These are phyloP conservation scores for Himalopsyche kuldschensis DNA, from an alignment of 2,888 invertebrate genomes.

Conservation along the genomic window DNA sequence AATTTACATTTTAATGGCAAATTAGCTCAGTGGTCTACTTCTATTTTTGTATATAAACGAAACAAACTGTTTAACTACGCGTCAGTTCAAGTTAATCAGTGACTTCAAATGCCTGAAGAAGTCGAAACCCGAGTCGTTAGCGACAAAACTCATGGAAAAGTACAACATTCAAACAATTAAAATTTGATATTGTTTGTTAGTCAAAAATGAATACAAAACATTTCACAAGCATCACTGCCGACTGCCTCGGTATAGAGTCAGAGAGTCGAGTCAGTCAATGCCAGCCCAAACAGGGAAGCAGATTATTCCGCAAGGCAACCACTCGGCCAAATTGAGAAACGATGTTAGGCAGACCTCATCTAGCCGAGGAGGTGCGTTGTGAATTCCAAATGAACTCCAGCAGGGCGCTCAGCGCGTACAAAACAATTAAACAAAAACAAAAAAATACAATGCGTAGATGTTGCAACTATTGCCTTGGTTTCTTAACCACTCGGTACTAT, in stretches of 20 bases:
- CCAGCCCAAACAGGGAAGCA: neutral
- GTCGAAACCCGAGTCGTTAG: no score
- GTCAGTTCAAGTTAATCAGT: no score
- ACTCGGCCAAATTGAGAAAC: neutral
- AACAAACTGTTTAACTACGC: no score
- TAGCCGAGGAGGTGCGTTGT: slow-evolving; percentile 5
- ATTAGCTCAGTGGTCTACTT: no score
- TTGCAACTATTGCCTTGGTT: slow-evolving; percentile 11
- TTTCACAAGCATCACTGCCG: neutral
- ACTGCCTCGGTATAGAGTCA: neutral
- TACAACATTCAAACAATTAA: no score
- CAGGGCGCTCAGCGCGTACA: slow-evolving; percentile 15
- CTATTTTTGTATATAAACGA: no score
- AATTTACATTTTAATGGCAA: no score
- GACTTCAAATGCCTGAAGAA: no score
- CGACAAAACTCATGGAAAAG: no score
- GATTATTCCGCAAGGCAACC: neutral
- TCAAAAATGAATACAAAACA: neutral
- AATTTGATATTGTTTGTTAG: no score
- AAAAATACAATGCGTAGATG: slow-evolving; percentile 28
- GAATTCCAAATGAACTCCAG: slow-evolving; percentile 11
- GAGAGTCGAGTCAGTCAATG: neutral
- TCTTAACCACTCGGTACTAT: neutral
- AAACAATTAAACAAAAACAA: slow-evolving; percentile 32
- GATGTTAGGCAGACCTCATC: neutral